Evolutionary conservation across 2,113 vertebrate species (phyloP).

Genomic region (Sakesphorus luctuosus): DNA sequence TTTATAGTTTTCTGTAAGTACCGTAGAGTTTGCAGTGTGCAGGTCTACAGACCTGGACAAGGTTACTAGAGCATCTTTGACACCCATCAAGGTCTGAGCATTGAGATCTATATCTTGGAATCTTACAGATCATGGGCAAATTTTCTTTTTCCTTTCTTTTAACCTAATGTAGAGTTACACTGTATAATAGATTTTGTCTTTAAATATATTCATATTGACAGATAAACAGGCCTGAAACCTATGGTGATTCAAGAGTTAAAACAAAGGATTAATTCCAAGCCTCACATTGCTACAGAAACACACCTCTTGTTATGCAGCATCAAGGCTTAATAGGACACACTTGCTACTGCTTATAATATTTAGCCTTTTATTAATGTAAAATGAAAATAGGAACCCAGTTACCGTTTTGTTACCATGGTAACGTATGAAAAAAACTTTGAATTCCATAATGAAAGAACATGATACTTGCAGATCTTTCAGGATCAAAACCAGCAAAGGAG

Average conservation of each 20-base stretch:
- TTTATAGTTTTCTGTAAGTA: background rate
- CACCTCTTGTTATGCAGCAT: background rate
- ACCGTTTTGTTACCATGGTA: conserved; percentile 58
- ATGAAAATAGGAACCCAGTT: conserved; percentile 49
- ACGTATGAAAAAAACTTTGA: background rate
- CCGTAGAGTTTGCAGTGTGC: background rate
- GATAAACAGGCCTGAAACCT: background rate
- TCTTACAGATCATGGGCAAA: background rate
- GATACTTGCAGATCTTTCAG: conserved; percentile 11
- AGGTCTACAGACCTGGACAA: background rate
- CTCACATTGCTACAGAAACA: background rate
- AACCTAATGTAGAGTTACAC: background rate
- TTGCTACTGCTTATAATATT: conserved; percentile 21
- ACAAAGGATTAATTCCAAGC: background rate
- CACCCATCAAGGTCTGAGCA: background rate
- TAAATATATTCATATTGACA: background rate
- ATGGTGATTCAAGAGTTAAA: background rate
- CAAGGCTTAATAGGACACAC: conserved; percentile 4
- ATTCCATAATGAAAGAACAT: conserved; percentile 36
- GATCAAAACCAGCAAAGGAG: background rate
- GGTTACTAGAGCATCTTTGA: background rate
- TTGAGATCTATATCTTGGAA: background rate
- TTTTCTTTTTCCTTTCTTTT: background rate
- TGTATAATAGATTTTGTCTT: background rate
- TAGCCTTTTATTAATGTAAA: conserved; percentile 42